These are phyloP conservation scores for Melinaea menophilus DNA, from an alignment of 2,888 invertebrate species.

Conservation along the genomic window DNA sequence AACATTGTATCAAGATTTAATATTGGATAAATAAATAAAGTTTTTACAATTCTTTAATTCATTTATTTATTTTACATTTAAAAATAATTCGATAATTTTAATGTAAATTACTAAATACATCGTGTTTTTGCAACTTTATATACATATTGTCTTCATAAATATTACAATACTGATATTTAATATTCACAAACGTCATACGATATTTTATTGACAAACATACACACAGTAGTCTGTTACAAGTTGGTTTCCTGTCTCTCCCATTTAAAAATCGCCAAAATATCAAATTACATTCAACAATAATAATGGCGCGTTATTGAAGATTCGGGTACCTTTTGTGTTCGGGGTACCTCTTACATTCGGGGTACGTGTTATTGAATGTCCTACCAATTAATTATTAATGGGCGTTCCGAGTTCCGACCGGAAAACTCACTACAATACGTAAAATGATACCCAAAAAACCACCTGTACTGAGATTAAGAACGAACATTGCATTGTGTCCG, in stretches of 20 bases:
- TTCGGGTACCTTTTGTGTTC: conserved; percentile 56
- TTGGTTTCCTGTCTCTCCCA: conserved; percentile 74
- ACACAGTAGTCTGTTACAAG: conserved; percentile 59
- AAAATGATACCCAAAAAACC: conserved; percentile 61
- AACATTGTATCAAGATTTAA: too few species aligned
- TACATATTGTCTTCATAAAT: too few species aligned
- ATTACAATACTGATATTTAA: conserved; percentile 5
- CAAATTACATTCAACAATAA: conserved; percentile 56
- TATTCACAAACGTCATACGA: conserved; percentile 39
- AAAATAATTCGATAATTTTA: too few species aligned
- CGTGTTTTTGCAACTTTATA: too few species aligned
- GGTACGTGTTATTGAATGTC: conserved; percentile 68
- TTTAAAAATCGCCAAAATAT: conserved; percentile 73
- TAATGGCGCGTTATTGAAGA: conserved; percentile 62
- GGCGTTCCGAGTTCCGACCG: conserved; percentile 74
- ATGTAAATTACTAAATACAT: too few species aligned
- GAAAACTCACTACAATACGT: conserved; percentile 65
- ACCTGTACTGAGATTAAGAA: conserved; percentile 52
- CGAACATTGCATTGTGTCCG: conserved; percentile 25
- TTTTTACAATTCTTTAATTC: too few species aligned
- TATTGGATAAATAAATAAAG: too few species aligned
- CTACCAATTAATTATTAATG: conserved; percentile 72
- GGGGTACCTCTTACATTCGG: conserved; percentile 51
- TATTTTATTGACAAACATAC: conserved; percentile 41
- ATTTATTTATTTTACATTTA: too few species aligned